phyloP scores from a whole-genome alignment of 2,113 vertebrate species.

The Ancistrus triradiatus region DNA sequence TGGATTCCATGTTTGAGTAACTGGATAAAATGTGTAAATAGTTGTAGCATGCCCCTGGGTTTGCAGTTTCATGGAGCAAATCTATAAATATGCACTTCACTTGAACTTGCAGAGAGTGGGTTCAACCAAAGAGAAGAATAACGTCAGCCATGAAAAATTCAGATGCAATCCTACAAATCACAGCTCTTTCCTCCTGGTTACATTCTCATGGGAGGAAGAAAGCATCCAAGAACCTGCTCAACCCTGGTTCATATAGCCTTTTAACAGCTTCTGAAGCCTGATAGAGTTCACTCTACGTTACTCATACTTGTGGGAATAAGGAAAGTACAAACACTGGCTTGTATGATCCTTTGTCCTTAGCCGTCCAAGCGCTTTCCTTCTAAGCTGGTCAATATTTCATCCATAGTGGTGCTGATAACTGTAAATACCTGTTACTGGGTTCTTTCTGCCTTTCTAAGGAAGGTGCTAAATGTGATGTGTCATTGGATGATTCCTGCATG shows the following conservation, averaged over 20 bases:
- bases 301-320: no score
- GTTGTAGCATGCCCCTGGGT: slow-evolving; percentile 27
- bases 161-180: slow-evolving; percentile 43
- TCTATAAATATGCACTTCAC: slow-evolving; percentile 59
- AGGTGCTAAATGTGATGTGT: slow-evolving; percentile 28
- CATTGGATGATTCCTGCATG: slow-evolving; percentile 42
- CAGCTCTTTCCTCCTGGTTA: slow-evolving; percentile 43
- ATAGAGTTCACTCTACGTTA: no score
- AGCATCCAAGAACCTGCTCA: slow-evolving; percentile 6
- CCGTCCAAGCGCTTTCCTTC: slow-evolving; percentile 8
- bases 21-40: slow-evolving; percentile 39
- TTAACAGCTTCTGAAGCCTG: neutral
- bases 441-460: slow-evolving; percentile 18
- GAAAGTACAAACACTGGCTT: neutral
- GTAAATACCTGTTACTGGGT: slow-evolving; percentile 27
- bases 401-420: slow-evolving; percentile 18
- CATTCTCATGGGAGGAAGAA: slow-evolving; percentile 36
- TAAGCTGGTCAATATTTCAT: slow-evolving; percentile 40
- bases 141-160: slow-evolving; percentile 57
- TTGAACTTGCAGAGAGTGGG: slow-evolving; percentile 39
- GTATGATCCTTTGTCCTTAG: slow-evolving; percentile 20
- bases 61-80: slow-evolving; percentile 46
- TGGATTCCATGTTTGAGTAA: neutral
- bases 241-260: slow-evolving; percentile 14
- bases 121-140: slow-evolving; percentile 36